Base-by-base conservation (phyloP, 2,888 invertebrate genomes). In the Tetranychus truncatus region DNA sequence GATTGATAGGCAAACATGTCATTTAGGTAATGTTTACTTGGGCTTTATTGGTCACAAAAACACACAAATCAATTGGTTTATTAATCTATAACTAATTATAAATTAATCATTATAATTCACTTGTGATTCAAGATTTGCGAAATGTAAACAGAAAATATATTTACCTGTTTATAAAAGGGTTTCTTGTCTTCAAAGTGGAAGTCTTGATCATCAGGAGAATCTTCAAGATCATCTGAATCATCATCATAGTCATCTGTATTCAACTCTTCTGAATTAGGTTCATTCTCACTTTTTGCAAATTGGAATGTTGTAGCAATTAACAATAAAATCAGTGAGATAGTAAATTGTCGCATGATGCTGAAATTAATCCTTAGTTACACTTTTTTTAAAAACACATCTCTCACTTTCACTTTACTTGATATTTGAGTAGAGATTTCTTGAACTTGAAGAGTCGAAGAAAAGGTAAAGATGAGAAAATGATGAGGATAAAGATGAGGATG, bases 211-310 rank as follows among this genome's bases (percentile, higher is more conserved):
- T 69, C 69, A 24, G 69, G 20, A 69, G 20, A 20, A 21, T 24
- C 34, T 20, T 69, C 69, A 69, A 55, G 11, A 69, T 69, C 69
- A 20, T 69, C 69, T 69, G 69, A 24, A 69, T 69, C 69, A 69
- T 24, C 34, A 24, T 69, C 69, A 69, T 69, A 20, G 11, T 24
- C 69, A 69, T 69, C 69, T 24, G 69, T 20, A 69, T 69, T 24
- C 20, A 69, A 20, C 21, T 24, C n/a, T 69, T 69, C 21, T 20
- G 34, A 24, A 69, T 69, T 24, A 69, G 11, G 11, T 11, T 21
- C 21, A 21, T 11, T 24, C 11, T 69, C 34, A 24, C 9, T 69
- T 7, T 15, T 55, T 55, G 6, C 55, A 9, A 7, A 7, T 9
- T 55, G 9, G 15, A 55, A 1, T 55, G 55, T 6, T 55, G 55